phyloP scores from a whole-genome alignment of 2,888 invertebrate genomes.

The Caenorhabditis panamensis region DNA sequence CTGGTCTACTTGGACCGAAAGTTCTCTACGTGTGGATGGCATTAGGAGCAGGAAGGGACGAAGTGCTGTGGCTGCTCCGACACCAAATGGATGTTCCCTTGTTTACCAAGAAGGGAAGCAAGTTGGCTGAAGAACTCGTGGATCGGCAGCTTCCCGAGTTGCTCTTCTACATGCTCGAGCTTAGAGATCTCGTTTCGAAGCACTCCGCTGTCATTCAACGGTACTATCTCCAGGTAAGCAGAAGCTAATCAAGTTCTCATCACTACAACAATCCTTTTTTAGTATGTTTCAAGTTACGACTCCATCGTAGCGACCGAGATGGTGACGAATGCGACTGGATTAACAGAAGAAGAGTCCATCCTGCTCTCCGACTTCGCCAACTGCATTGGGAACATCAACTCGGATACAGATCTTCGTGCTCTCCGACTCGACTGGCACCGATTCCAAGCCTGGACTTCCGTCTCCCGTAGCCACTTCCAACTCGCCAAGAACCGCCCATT shows the following conservation, averaged over 20 bases:
- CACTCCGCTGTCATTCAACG: conserved; percentile 97
- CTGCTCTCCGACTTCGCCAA: conserved; percentile 73
- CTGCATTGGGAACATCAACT: conserved; percentile 69
- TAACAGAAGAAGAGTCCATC: conserved; percentile 74
- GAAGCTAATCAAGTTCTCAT: background rate
- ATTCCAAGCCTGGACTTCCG: conserved; percentile 93
- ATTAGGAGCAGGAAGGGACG: conserved; percentile 94
- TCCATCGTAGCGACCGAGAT: conserved; percentile 91
- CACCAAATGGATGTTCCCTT: conserved; percentile 97
- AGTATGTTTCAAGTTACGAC: conserved; percentile 96
- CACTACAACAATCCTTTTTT: conserved; percentile 82
- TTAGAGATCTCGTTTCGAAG: conserved; percentile 89
- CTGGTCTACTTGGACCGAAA: conserved; percentile 96
- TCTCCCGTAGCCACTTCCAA: conserved; percentile 87
- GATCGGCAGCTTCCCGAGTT: conserved; percentile 93
- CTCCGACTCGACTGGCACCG: conserved; percentile 97
- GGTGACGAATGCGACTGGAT: conserved; percentile 55
- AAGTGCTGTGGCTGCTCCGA: conserved; percentile 91
- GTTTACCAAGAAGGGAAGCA: conserved; percentile 85
- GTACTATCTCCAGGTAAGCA: conserved; percentile 72
- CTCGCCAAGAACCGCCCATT: conserved; percentile 90
- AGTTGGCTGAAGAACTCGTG: conserved; percentile 64
- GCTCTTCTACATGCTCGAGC: conserved; percentile 97
- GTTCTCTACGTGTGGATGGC: conserved; percentile 94
- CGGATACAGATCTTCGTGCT: conserved; percentile 89